A percentile compares a stretch with the other conserved stretches of the same genome.
Evolutionary conservation across 92 coral and sea anemone genomes (phyloP).

Genomic region (Zoanthus gigantus): DNA sequence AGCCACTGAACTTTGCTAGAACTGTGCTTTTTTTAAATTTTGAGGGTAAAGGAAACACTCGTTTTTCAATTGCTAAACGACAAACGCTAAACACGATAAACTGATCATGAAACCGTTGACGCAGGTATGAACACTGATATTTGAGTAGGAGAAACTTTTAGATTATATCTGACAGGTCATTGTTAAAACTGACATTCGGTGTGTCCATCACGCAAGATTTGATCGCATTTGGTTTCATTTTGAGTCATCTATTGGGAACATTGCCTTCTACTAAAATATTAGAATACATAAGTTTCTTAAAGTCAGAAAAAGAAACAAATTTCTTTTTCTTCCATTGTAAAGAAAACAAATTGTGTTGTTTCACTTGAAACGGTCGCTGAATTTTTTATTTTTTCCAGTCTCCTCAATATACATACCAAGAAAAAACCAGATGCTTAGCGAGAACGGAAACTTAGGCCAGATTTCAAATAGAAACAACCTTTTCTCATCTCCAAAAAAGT

Average conservation of each 20-base stretch:
- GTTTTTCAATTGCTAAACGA: not conserved
- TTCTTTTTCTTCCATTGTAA: not conserved
- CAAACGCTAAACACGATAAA: not conserved
- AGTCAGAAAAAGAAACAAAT: not conserved
- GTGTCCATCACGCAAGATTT: constrained; percentile 5
- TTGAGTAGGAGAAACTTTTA: constrained; percentile 3
- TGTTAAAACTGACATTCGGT: not conserved
- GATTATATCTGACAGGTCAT: constrained; percentile 6
- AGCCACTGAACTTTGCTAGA: not conserved
- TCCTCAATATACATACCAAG: not conserved
- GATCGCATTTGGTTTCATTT: not conserved
- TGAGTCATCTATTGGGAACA: not conserved
- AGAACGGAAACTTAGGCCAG: not conserved
- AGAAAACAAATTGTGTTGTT: not conserved
- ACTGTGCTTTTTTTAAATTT: too few relatives aligned
- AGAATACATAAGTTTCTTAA: not conserved
- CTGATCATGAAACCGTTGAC: not conserved
- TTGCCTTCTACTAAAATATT: not conserved
- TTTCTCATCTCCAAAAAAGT: not conserved
- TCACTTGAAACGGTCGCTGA: not conserved
- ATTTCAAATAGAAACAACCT: not conserved
- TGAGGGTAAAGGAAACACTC: too few relatives aligned
- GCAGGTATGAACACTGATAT: not conserved
- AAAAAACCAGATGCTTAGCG: not conserved
- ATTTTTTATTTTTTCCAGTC: not conserved